Evolutionary conservation across 2,888 invertebrate species (phyloP), one percentile per base, ranked within the genome.

Genomic region (Morpho deidamia): DNA sequence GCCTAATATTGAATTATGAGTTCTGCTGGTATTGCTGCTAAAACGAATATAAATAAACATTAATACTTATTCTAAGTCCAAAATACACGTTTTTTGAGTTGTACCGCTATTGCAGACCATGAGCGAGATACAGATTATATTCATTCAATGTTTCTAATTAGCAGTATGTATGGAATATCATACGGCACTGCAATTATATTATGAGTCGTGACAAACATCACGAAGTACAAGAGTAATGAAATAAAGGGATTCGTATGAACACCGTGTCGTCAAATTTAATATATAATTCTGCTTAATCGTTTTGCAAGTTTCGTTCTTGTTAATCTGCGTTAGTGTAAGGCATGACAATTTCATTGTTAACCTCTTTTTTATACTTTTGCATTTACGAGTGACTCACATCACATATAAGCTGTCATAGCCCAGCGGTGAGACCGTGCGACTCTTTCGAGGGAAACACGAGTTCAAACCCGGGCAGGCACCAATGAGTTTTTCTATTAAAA

Each of bases 161-260:
- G 37, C 44, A 51, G 40, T 45, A 51, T 41, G 33, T 51, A 10
- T 40, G 38, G 50, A 38, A 41, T 51, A 40, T 45, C 44, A 49
- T 49, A 56, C 41, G 49, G 33, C 44, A 44, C 49, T 14, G 42
- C 34, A 39, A 50, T 49, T 39, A 35, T 49, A 50, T 49, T 39
- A 32, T 49, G 46, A 69, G 66, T 78, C 76, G 77, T 78, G 78
- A 76, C 70, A 39, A 55, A 48, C 53, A 61, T 67, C 71, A 72
- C 74, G 74, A 76, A 48, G 42, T 53, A 53, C 38, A 8, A 41
- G 42, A 23, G n/a, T 35, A 35, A 48, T 55, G 34, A 60, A 60
- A 58, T 47, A 39, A 53, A 53, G 51, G 11, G 47, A 44, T 53
- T 53, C 11, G 48, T 44, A 43, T 51, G 51, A 47, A 44, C 48